Base-by-base conservation (phyloP, 2,888 invertebrate species). In the Apoderus coryli region DNA sequence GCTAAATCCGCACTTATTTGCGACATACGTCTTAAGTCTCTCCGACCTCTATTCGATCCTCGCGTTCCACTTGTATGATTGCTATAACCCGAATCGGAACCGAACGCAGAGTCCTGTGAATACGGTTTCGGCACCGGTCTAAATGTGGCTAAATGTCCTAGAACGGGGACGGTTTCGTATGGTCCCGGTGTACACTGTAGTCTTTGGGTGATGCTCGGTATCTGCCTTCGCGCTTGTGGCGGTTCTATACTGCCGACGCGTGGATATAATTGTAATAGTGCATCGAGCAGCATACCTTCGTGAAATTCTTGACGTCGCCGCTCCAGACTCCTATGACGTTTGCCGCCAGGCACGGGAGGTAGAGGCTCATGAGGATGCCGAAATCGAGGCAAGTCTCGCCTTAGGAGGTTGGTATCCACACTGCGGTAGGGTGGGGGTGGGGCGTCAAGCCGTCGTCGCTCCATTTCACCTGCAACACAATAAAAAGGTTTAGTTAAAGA, bases 41-140 rank as follows among this genome's bases (percentile, higher is more conserved):
- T 38, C 13, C 58, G 40, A 1, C 56, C 56, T 22, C 57, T 39
- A 37, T 51, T 54, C 14, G 58, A 57, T 9, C 53, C 52, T 22
- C 56, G 43, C n/a, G 58, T 58, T 2, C 75, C 75, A 38, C 73
- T 73, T 3, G 77, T 78, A 48, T 77, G 76, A 56, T 84, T 81
- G 55, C 82, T 84, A 57, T 84, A 84, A 6, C 84, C 82, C 25
- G 82, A 82, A 57, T 84, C 84, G 5, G 82, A 82, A 15, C 82
- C 82, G 42, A 82, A 76, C 3, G 80, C 80, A 4, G 79, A 80
- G 47, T 78, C 77, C 41, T 73, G 72, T 38, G 72, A 72, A 31
- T 73, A 73, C 22, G 72, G 70, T 46, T 71, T 71, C 2, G 68
- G 68, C 19, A 65, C 68, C 51, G 65, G 65, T 62, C 68, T 67